Base-by-base conservation (phyloP, 2,113 vertebrate genomes). In the Phylloscopus trochilus region DNA sequence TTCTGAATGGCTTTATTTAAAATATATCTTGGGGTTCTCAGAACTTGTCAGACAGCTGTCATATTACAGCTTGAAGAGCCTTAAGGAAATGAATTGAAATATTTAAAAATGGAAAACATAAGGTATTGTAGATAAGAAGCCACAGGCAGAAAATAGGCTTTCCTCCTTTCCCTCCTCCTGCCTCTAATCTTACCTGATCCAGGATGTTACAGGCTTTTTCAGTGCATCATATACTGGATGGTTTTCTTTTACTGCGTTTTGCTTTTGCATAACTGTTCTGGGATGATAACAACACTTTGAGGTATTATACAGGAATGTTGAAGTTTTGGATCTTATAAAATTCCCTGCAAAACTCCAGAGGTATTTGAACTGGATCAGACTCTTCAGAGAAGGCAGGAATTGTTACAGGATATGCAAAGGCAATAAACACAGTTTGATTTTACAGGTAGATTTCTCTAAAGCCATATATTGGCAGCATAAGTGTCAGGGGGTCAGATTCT, bases 91-190 rank as follows among this genome's bases (percentile, higher is more conserved):
- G 1, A 70, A 73, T 8, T 74, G 23, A 74, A 92, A 89, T 77
- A 67, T 88, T 93, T 87, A n/a, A 18, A 79, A 95, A 68, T 47
- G 7, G 52, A 92, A 93, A 93, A 30, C n/a, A 55, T 85, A 81
- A 91, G 72, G 74, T 87, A 43, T 39, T 83, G 56, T 33, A 93
- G 92, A 91, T 95, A 88, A 96, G 62, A 52, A 84, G 46, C 51
- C 51, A 53, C 12, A 68, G 70, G 53, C 79, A 89, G 75, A 67
- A 91, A 88, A 59, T 26, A 77, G 90, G 47, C 43, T 33, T 86
- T 91, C 52, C 5, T 89, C 35, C 35, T 83, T 82, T 88, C 60
- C 33, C 6, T 90, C 18, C 27, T 89, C 13, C 47, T 89, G 20
- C 68, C 56, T 81, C 60, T 86, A 63, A 85, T 93, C 44, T 72